A percentile compares a stretch with the other conserved stretches of the same genome.
phyloP scores from a whole-genome alignment of 1,140 invertebrate species.

The Melipona quadrifasciata region DNA sequence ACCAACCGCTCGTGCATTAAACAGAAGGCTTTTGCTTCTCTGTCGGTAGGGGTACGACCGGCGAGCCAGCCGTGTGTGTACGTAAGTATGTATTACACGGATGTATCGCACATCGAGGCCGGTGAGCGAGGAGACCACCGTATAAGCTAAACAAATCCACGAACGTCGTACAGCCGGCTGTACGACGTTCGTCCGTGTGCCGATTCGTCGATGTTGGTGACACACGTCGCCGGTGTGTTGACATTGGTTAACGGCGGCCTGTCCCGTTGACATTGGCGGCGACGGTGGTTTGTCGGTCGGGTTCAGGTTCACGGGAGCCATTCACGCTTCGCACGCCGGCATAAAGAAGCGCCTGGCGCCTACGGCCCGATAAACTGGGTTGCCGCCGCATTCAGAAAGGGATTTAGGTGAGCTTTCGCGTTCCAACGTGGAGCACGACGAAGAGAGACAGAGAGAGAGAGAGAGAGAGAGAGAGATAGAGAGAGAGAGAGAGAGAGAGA shows the following conservation, averaged over 20 bases:
- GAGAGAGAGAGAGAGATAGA: no score
- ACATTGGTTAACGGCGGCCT: slow-evolving; percentile 43
- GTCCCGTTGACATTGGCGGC: slow-evolving; percentile 50
- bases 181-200: neutral
- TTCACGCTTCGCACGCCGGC: slow-evolving; percentile 48
- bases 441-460: neutral
- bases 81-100: slow-evolving; percentile 26
- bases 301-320: slow-evolving; percentile 54
- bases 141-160: slow-evolving; percentile 65
- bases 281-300: slow-evolving; percentile 45
- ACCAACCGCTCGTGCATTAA: slow-evolving; percentile 44
- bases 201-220: slow-evolving; percentile 37
- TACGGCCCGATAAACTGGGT: slow-evolving; percentile 46
- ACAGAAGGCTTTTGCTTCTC: slow-evolving; percentile 35
- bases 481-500: no score
- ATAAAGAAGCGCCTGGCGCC: slow-evolving; percentile 51
- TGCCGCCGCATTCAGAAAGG: slow-evolving; percentile 32
- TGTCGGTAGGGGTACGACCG: neutral
- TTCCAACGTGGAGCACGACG: neutral
- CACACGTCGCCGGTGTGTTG: slow-evolving; percentile 28
- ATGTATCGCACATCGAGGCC: neutral
- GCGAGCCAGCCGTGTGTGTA: neutral
- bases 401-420: slow-evolving; percentile 29
- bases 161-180: neutral
- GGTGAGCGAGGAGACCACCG: slow-evolving; percentile 19